Conservation (phyloP, 2,888 invertebrate species). For the Acronicta aceris region DNA sequence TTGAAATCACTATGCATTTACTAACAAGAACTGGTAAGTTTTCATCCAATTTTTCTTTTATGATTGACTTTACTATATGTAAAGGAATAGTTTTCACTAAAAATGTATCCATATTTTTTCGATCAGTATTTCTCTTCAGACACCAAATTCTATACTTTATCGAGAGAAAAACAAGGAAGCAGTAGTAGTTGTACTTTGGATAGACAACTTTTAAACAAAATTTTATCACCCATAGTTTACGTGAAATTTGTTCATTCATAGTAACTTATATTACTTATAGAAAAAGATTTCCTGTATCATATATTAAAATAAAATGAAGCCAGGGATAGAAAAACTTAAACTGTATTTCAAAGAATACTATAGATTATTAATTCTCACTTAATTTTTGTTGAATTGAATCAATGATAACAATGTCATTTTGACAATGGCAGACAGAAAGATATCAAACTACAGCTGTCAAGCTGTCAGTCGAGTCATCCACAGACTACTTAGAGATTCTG, state of each 20-base stretch:
- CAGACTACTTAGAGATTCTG: too few relatives aligned
- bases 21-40: slow-evolving; percentile 71
- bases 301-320: slow-evolving; percentile 21
- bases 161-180: slow-evolving; percentile 80
- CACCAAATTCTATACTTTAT: slow-evolving; percentile 80
- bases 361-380: slow-evolving; percentile 29
- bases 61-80: slow-evolving; percentile 64
- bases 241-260: slow-evolving; percentile 76
- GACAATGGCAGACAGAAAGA: not conserved
- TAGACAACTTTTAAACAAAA: slow-evolving; percentile 83
- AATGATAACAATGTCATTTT: slow-evolving; percentile 1
- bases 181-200: slow-evolving; percentile 83
- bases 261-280: slow-evolving; percentile 52
- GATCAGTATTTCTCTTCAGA: slow-evolving; percentile 55
- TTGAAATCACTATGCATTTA: slow-evolving; percentile 80
- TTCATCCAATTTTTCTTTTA: slow-evolving; percentile 69
- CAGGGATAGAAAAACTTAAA: slow-evolving; percentile 3
- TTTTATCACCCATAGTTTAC: slow-evolving; percentile 83
- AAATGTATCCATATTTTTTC: slow-evolving; percentile 70
- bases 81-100: slow-evolving; percentile 71
- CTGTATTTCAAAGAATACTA: slow-evolving; percentile 1
- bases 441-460: too few relatives aligned
- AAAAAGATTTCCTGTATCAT: slow-evolving; percentile 9
- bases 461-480: too few relatives aligned
- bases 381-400: slow-evolving; percentile 23